Conservation (phyloP, 2,888 invertebrate species). For the Onthophagus sagittarius region DNA sequence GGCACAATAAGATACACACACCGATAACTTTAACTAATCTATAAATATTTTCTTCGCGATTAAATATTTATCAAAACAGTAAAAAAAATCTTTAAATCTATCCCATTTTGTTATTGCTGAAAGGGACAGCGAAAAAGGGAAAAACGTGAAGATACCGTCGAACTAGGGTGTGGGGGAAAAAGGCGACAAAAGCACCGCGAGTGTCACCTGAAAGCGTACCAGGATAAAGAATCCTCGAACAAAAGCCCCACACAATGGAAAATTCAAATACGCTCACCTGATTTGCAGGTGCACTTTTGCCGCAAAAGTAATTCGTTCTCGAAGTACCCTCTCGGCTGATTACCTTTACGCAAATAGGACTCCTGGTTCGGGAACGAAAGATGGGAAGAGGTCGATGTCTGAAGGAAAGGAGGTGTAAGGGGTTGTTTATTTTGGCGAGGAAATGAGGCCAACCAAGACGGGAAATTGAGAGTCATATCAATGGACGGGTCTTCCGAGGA, state of each 20-base stretch:
- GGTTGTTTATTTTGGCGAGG: not conserved
- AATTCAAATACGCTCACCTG: slow-evolving; percentile 10
- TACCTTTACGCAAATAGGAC: not conserved
- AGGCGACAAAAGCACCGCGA: not conserved
- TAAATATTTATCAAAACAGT: not conserved
- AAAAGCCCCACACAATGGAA: not conserved
- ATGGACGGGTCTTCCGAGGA: not conserved
- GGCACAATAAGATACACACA: not conserved
- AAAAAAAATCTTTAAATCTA: too few species aligned
- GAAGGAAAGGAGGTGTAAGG: not conserved
- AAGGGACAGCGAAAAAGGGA: not conserved
- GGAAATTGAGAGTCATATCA: not conserved
- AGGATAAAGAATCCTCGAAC: not conserved
- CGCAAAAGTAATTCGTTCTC: not conserved
- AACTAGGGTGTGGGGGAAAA: not conserved
- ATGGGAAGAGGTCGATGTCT: too few species aligned
- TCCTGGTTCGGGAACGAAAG: not conserved
- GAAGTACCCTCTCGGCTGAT: not conserved
- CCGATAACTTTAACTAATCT: not conserved
- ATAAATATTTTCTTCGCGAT: not conserved
- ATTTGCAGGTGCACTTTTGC: slow-evolving; percentile 1
- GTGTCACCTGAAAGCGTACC: not conserved
- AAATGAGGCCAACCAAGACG: not conserved
- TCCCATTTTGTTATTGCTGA: not conserved
- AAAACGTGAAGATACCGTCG: not conserved